Evolutionary conservation across 2,113 vertebrate species (phyloP).

Genomic region (Platichthys flesus): DNA sequence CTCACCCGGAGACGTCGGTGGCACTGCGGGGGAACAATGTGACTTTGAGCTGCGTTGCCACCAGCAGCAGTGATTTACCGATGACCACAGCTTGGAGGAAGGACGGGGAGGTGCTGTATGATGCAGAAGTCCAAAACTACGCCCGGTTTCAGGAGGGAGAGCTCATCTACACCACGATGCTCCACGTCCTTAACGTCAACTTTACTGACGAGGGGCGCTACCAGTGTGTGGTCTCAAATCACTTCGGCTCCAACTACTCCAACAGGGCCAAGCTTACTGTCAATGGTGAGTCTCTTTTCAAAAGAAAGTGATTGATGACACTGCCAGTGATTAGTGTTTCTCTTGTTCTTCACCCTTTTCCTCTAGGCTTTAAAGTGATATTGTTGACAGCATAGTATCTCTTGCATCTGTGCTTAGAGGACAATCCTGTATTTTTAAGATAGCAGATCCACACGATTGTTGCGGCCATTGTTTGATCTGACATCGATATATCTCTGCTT

Average conservation of each 20-base stretch:
- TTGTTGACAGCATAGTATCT: background rate
- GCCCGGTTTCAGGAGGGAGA: constrained; percentile 85
- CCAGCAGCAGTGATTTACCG: constrained; percentile 96
- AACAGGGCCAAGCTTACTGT: constrained; percentile 96
- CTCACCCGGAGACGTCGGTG: constrained; percentile 94
- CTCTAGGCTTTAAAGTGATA: background rate
- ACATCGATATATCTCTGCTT: background rate
- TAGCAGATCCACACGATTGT: background rate
- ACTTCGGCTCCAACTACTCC: constrained; percentile 97
- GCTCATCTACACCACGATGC: constrained; percentile 93
- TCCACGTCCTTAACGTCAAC: constrained; percentile 89
- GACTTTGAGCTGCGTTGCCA: constrained; percentile 92
- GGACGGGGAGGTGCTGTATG: constrained; percentile 92
- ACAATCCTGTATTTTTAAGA: background rate
- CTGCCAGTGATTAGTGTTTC: background rate
- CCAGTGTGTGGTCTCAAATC: constrained; percentile 98
- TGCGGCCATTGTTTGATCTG: background rate
- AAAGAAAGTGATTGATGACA: background rate
- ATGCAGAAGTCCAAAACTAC: constrained; percentile 93
- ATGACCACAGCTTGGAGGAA: constrained; percentile 98
- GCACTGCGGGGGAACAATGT: constrained; percentile 93
- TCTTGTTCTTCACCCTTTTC: background rate
- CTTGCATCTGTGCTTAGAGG: background rate
- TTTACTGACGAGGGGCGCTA: constrained; percentile 94
- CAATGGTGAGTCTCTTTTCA: constrained; percentile 85